Evolutionary conservation across 1,140 invertebrate species (phyloP), one percentile per base, ranked within the genome.

Genomic region (Vanessa atalanta): DNA sequence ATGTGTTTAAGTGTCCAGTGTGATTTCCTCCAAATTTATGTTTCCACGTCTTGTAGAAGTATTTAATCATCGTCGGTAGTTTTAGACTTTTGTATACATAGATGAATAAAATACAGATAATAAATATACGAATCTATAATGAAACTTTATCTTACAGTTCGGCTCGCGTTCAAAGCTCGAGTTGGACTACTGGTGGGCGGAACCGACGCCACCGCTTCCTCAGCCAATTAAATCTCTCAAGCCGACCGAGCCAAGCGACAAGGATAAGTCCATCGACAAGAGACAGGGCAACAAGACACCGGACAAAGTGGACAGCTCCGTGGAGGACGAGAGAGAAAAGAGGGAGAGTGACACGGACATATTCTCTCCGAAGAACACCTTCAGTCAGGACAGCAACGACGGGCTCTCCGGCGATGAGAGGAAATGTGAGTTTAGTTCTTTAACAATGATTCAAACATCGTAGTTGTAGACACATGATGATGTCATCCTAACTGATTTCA

Each of bases 161-260:
- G 97, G 97, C 13, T 94, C 94, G 66, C 96, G 97, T 77, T 96
- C 95, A 0, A 97, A 96, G 89, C 87, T 98, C 23, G 94, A 95
- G 75, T 88, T 98, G 57, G 96, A 98, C 87, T 98, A 98, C 89
- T 96, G 96, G 93, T 98, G 97, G 97, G 93, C 94, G 20, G 94
- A 95, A 76, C 90, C 91, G 2, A 85, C 86, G 0, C 83, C 88
- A 0, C 90, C 93, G 3, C 75, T 93, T 12, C 85, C 87, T 2
- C 84, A 83, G 20, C 76, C 81, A 0, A 60, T 75, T 5, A 80
- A 84, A 37, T 67, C 78, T 1, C 76, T 80, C 7, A 84, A 83
- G 67, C 69, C n/a, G 13, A 23, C 43, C 1, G 77, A 81, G 48
- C 65, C 55, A 7, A 55, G 20, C 13, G 80, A 85, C 14, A 83